Evolutionary conservation across 2,113 vertebrate species (phyloP).

Genomic region (Petromus typicus): DNA sequence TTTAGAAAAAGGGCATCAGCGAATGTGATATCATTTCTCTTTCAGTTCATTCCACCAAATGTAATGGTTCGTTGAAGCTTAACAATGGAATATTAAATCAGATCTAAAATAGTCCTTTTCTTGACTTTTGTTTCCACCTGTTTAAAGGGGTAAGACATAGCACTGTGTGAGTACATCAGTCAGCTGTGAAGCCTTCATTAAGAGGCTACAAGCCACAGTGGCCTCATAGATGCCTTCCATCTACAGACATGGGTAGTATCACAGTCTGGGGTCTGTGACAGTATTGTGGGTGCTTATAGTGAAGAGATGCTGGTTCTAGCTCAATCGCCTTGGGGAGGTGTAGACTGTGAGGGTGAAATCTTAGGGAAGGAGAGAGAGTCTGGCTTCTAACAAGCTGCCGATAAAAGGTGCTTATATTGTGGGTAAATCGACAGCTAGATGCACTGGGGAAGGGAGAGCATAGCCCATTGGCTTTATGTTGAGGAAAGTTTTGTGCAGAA

Average conservation of each 20-base stretch:
- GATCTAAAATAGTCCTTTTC: neutral
- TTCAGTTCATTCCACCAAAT: constrained; percentile 4
- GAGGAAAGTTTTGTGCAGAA: neutral
- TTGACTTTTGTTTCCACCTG: neutral
- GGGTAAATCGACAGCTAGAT: neutral
- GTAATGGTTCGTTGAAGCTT: constrained; percentile 16
- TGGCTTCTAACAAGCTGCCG: neutral
- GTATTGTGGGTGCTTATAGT: neutral
- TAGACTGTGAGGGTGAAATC: neutral
- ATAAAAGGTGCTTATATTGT: neutral
- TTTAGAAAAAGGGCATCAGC: constrained; percentile 27
- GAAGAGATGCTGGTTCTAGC: neutral
- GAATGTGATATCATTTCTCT: neutral
- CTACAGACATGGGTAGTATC: neutral
- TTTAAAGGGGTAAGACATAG: neutral
- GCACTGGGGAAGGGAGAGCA: neutral
- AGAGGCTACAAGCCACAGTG: neutral
- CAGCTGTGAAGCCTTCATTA: neutral
- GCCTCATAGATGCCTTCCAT: neutral
- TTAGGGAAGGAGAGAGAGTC: neutral
- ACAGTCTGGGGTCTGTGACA: neutral
- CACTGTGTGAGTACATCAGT: neutral
- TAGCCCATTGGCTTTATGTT: neutral
- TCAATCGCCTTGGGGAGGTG: neutral
- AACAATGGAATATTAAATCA: constrained; percentile 30